phyloP scores from a whole-genome alignment of 1,140 invertebrate species.

The Araneus ventricosus region DNA sequence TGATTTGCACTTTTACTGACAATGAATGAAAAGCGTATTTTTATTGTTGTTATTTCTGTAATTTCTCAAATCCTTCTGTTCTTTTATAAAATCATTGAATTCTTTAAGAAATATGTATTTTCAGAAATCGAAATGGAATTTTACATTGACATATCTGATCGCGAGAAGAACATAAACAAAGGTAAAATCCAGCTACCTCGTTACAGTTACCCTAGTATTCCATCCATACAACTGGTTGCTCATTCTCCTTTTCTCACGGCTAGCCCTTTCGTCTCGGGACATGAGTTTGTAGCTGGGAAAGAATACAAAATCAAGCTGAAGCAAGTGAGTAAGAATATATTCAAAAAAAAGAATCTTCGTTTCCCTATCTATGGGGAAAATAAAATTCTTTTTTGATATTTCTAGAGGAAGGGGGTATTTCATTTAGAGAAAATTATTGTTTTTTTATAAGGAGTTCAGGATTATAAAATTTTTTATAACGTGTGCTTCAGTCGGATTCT shows the following conservation, averaged over 20 bases:
- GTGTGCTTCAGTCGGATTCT: no score
- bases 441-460: no score
- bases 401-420: no score
- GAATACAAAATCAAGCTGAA: constrained; percentile 40
- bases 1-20: no score
- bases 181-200: background rate
- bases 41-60: no score
- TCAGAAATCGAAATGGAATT: constrained; percentile 47
- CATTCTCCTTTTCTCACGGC: constrained; percentile 31
- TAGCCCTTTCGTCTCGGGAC: background rate
- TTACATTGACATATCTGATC: constrained; percentile 11
- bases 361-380: no score
- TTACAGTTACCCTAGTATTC: constrained; percentile 5
- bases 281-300: constrained; percentile 26
- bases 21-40: no score
- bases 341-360: background rate
- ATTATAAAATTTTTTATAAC: no score
- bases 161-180: background rate
- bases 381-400: no score
- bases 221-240: background rate
- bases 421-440: no score
- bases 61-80: no score
- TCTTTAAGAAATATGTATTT: background rate
- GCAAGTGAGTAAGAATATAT: background rate
- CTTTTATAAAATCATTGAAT: no score